Percentiles rank a stretch among this genome's conserved stretches.
Evolutionary conservation across 2,797 vertebrate species (phyloP).

Genomic region (Crenuchus spilurus): DNA sequence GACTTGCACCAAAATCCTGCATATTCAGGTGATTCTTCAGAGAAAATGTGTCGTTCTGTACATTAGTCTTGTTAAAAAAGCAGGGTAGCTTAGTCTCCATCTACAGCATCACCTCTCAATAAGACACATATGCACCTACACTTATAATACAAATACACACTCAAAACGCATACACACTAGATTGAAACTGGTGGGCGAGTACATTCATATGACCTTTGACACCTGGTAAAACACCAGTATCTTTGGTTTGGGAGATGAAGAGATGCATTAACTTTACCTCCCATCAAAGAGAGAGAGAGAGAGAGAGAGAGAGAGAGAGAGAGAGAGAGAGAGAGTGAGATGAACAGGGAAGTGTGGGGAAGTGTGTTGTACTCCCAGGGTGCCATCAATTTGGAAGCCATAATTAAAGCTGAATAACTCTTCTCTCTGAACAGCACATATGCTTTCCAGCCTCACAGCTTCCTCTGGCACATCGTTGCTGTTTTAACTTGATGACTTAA

Average conservation of each 20-base stretch:
- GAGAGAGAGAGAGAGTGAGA: constrained; percentile 7
- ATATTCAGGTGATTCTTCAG: constrained; percentile 12
- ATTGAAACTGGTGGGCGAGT: not conserved
- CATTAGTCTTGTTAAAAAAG: constrained; percentile 1
- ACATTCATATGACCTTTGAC: constrained; percentile 24
- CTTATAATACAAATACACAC: constrained; percentile 17
- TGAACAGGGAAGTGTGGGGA: not conserved
- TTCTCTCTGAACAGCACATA: constrained; percentile 7
- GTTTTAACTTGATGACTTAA: constrained; percentile 33
- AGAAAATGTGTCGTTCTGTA: constrained; percentile 29
- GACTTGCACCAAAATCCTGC: constrained; percentile 23
- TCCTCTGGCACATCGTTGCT: constrained; percentile 27
- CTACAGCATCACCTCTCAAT: not conserved
- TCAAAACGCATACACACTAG: constrained; percentile 11
- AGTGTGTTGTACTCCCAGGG: not conserved
- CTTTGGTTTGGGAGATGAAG: constrained; percentile 20
- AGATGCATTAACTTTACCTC: constrained; percentile 31
- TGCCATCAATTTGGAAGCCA: constrained; percentile 9
- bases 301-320: constrained; percentile 21
- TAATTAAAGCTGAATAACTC: constrained; percentile 33
- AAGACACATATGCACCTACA: not conserved
- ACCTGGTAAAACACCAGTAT: not conserved
- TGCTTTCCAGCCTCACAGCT: constrained; percentile 11
- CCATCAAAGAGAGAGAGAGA: not conserved
- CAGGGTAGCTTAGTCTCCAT: not conserved